Evolutionary conservation across 2,888 invertebrate species (phyloP), one percentile per base, ranked within the genome.

Genomic region (Luffia ferchaultella): DNA sequence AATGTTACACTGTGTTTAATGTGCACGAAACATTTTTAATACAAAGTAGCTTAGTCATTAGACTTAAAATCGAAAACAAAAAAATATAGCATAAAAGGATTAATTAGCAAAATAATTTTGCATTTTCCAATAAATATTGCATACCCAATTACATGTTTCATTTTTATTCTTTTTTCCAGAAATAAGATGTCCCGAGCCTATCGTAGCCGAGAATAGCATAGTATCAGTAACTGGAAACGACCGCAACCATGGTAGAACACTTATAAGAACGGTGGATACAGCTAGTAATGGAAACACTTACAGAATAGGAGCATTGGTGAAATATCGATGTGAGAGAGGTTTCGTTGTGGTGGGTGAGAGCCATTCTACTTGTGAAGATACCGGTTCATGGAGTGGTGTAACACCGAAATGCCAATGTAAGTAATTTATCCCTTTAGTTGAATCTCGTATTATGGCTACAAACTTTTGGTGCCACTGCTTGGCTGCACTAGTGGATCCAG

Each of bases 221-320:
- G 86, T 95, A 0, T 94, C 95, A 0, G 93, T 96, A 30, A 95
- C 95, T 0, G 94, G 95, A 49, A 96, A 96, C 67, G 96, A 96
- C 68, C 86, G 96, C 48, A 92, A 93, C 87, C 94, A 95, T 64
- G 94, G 94, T 0, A 86, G 94, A 19, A 94, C 95, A 0, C 76
- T 94, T 16, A 91, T 95, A 56, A 85, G 92, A 42, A 94, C 94
- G 0, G 76, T 89, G 0, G 92, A 91, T 48, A 88, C 87, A 52
- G 85, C 86, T 1, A 90, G 87, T 60, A 88, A 87, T 9, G 89
- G 91, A 0, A 90, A 91, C 53, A 92, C 93, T 0, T 95, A 93
- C 73, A 92, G 93, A 52, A 93, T 95, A 56, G 93, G 93, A 0
- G 93, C 95, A 0, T 76, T 94, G 16, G 92, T 93, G 1, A 95